Base-by-base conservation (phyloP, 2,888 invertebrate species). In the Cantharis rustica region DNA sequence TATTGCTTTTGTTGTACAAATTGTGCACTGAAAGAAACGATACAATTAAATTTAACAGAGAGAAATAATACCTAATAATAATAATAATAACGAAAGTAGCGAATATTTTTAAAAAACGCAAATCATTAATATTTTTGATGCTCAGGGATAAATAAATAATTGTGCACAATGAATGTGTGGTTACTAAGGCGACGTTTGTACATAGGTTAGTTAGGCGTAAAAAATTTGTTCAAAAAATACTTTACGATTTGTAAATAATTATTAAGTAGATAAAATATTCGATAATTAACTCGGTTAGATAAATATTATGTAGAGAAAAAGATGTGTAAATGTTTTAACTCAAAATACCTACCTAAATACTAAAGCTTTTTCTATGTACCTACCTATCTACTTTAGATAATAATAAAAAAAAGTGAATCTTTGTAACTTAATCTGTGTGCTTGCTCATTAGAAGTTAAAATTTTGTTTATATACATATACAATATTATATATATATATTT, bases 371-470 rank as follows among this genome's bases (percentile, higher is more conserved):
- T 75, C 76, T 76, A 75, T 80, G 79, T 80, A 77, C 75, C 76
- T 79, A 73, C 23, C 76, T 79, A 73, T 47, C 47, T 47, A 69
- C 74, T 72, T 74, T 80, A 78, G 76, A 72, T 69, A 47, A 47
- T 47, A 63, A 27, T 27, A 27, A 27, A 75, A 75, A 71, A 69
- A 61, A 27, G 62, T 27, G 70, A 76, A 71, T 82, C 83, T 78
- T 81, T 83, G 82, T 83, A 81, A 83, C 80, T 83, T 81, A 66
- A 80, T 80, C 68, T 83, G 83, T 85, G 83, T 85, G 85, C 85
- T 85, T 84, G 82, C 83, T 81, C 81, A 75, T 79, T 78, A 75
- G 78, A 78, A 78, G 72, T 66, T 66, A 66, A 66, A 66, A 66
- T 66, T 66, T 66, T 66, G 64, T 66, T 66, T 66, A 66, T 66